phyloP scores from a whole-genome alignment of 2,888 invertebrate genomes.

The Drosophila basisetae region DNA sequence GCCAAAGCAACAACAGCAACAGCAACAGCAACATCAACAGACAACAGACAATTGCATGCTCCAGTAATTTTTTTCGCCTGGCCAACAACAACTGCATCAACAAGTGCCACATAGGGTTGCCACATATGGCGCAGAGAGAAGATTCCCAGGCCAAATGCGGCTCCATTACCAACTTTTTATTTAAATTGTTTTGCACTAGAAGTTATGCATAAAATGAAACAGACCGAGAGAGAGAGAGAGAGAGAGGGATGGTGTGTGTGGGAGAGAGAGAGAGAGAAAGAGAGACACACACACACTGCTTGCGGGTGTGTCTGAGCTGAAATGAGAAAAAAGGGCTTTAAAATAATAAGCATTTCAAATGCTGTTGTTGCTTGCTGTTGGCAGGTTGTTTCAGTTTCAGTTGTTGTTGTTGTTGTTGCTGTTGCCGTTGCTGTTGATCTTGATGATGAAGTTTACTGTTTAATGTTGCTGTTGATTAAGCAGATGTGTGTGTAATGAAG shows the following conservation, averaged over 20 bases:
- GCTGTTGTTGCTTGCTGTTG: neutral
- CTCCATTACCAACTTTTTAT: conserved; percentile 73
- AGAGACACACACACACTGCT: neutral
- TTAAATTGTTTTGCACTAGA: conserved; percentile 72
- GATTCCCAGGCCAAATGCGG: conserved; percentile 67
- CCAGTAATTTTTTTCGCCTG: conserved; percentile 61
- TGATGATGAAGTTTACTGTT: conserved; percentile 19
- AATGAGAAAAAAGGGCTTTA: conserved; percentile 17
- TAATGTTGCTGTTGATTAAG: conserved; percentile 36
- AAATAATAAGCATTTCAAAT: neutral
- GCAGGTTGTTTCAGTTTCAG: conserved; percentile 16
- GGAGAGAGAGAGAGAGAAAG: neutral
- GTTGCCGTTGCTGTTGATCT: conserved; percentile 9
- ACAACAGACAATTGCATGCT: conserved; percentile 59
- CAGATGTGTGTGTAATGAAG: conserved; percentile 29
- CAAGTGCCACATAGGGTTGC: conserved; percentile 52
- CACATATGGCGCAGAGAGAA: conserved; percentile 49
- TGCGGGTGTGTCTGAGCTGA: conserved; percentile 22
- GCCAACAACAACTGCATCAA: conserved; percentile 30
- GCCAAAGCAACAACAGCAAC: conserved; percentile 31
- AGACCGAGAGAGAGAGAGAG: neutral
- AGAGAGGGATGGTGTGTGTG: too few relatives aligned
- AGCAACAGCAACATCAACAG: conserved; percentile 37
- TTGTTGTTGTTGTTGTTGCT: conserved; percentile 1
- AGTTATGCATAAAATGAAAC: conserved; percentile 30